Conservation (phyloP, 2,888 invertebrate species). For the Drosophila algonquin region DNA sequence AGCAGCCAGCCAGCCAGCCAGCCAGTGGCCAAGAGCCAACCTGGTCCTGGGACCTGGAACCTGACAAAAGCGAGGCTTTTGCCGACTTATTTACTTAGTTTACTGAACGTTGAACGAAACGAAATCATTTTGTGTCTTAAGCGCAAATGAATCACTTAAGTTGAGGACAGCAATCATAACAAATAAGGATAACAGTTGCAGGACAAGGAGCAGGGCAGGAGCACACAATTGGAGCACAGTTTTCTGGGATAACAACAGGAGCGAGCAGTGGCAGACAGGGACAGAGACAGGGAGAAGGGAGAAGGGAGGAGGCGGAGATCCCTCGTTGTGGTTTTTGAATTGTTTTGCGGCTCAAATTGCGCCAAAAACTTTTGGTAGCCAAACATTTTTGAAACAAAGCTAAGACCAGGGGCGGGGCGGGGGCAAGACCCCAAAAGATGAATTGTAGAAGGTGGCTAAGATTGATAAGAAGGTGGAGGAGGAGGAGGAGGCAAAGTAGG, state of each 20-base stretch:
- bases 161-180: constrained; percentile 45
- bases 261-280: no score
- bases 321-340: constrained; percentile 6
- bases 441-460: not conserved
- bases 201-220: not conserved
- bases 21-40: not conserved
- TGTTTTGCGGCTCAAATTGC: constrained; percentile 10
- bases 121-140: constrained; percentile 71
- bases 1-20: constrained; percentile 8
- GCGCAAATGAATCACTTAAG: constrained; percentile 77
- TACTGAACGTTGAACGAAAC: constrained; percentile 61
- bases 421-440: not conserved
- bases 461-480: not conserved
- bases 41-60: not conserved
- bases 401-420: not conserved
- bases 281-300: not conserved
- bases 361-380: constrained; percentile 27
- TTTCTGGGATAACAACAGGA: no score
- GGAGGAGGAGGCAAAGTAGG: not conserved
- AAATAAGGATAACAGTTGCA: constrained; percentile 6
- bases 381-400: constrained; percentile 39
- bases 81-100: constrained; percentile 75
- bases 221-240: not conserved
- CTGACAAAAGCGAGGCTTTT: constrained; percentile 41
- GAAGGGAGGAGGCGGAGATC: constrained; percentile 6